Base-by-base conservation (phyloP, 2,888 invertebrate species). In the Fabriciana adippe region DNA sequence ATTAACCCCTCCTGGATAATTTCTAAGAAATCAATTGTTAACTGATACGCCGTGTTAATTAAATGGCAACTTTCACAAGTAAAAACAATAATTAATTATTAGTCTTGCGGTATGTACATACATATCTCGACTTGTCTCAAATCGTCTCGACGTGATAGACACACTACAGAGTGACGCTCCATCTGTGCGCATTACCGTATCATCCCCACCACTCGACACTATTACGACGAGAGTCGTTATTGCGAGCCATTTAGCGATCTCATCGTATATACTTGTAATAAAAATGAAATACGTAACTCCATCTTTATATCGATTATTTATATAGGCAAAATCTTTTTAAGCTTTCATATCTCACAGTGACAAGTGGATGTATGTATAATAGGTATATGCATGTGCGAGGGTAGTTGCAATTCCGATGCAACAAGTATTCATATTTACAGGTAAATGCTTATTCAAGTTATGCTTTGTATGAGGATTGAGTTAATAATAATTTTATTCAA, bases 221-320 rank as follows among this genome's bases (percentile, higher is more conserved):
- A 70, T 66, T 65, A 69, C 65, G 67, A 62, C 59, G 67, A 69
- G 64, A 60, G 55, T 57, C 65, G 63, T 69, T 69, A 71, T 67
- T 67, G 62, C 67, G 67, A 55, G 70, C 63, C 69, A 69, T 71
- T 71, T 67, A 69, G 62, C 47, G 59, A 69, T 67, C 64, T 57
- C 62, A 55, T 71, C 71, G 55, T 53, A 67, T 62, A 66, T 55
- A 18, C 31, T 62, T 54, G 15, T 54, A 55, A 50, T 18, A 47
- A 55, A 51, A 64, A 50, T 16, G 48, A 45, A 45, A 45, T 53
- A 5, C 18, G 51, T 18, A 18, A 35, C 51, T 21, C 35, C 5
- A 41, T 18, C 14, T 53, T 51, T 51, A 51, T 16, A 35, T 16
- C 16, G 50, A 11, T 41, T 41, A 41, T 41, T 41, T 41, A 41